Evolutionary conservation across 2,113 vertebrate genomes (phyloP), one percentile per base, ranked within the genome.

Genomic region (Carlito syrichta): DNA sequence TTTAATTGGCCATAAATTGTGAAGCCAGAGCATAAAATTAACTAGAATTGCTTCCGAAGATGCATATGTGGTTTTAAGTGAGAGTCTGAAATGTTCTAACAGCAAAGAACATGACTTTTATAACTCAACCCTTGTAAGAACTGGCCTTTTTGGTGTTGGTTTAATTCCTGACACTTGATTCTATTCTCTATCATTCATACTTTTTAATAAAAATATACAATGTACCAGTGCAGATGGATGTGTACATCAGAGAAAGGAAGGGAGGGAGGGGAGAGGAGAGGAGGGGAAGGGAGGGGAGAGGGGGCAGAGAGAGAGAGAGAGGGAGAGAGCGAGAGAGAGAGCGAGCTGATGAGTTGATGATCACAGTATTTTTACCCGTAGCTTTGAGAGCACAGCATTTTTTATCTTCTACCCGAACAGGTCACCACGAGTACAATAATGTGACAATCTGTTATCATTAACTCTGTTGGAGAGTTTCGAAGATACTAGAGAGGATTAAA

Each of bases 361-460:
- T 68, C 1, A 69, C 54, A 96, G 22, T 85, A 68, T 83, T 95
- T 97, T 95, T 81, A 97, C 27, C 8, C 7, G 54, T 56, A 91
- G 81, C 52, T 98, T 94, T 97, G 60, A 96, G 45, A 92, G 63
- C 91, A 83, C 56, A 97, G 77, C 58, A 58, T 96, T 98, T 98
- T 77, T 97, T 98, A 96, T 98, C 96, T 98, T 96, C 88, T 91
- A 96, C 45, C 87, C 97, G 98, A 98, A 97, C 94, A 98, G 96
- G 97, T 98, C 97, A 98, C 96, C 69, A 97, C 0, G 52, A 98
- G 74, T 40, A 95, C 76, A 94, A 98, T 98, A 98, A 98, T 98
- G 96, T 98, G 92, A 97, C 98, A 98, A 98, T 98, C 98, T 97
- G 93, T 98, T 98, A 98, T 98, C 97, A 98, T 98, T 98, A 98